A percentile compares a stretch with the other conserved stretches of the same genome.
Conservation (phyloP, 1,140 invertebrate species). For the Brachionus calyciflorus region DNA sequence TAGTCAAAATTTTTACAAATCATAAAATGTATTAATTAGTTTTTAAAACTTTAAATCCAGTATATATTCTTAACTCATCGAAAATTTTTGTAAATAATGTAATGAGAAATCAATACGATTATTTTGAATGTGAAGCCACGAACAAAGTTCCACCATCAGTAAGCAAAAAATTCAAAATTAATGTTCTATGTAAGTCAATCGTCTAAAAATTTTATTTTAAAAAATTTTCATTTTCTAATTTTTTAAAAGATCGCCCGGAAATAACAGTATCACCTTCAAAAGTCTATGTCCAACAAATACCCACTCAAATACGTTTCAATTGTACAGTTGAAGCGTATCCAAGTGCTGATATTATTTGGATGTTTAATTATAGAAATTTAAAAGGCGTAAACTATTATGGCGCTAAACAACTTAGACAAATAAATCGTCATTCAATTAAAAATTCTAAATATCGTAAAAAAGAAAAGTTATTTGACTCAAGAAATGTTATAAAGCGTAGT, state of each 20-base stretch:
- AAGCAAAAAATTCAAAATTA: constrained; percentile 45
- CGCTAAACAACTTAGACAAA: constrained; percentile 32
- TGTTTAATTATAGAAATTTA: constrained; percentile 13
- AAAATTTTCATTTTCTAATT: neutral
- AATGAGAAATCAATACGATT: constrained; percentile 40
- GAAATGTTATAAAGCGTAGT: neutral
- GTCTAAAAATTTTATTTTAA: too few relatives aligned
- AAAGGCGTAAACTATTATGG: constrained; percentile 10
- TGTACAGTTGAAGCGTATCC: constrained; percentile 26
- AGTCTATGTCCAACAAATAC: neutral
- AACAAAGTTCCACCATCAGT: constrained; percentile 34
- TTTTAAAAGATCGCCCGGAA: constrained; percentile 30
- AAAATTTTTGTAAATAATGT: constrained; percentile 42
- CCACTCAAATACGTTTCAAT: constrained; percentile 18
- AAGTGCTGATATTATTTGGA: constrained; percentile 18
- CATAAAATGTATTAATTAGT: too few relatives aligned
- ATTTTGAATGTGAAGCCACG: constrained; percentile 41
- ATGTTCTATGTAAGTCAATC: constrained; percentile 44
- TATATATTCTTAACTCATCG: constrained; percentile 10
- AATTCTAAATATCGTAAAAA: neutral
- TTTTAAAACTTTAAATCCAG: too few relatives aligned
- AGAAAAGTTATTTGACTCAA: neutral
- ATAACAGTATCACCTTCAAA: constrained; percentile 12
- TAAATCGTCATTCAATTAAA: constrained; percentile 16
- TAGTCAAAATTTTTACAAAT: too few relatives aligned